These are phyloP conservation scores for Pseudococcus viburni DNA, from an alignment of 2,888 invertebrate species.

Conservation along the genomic window DNA sequence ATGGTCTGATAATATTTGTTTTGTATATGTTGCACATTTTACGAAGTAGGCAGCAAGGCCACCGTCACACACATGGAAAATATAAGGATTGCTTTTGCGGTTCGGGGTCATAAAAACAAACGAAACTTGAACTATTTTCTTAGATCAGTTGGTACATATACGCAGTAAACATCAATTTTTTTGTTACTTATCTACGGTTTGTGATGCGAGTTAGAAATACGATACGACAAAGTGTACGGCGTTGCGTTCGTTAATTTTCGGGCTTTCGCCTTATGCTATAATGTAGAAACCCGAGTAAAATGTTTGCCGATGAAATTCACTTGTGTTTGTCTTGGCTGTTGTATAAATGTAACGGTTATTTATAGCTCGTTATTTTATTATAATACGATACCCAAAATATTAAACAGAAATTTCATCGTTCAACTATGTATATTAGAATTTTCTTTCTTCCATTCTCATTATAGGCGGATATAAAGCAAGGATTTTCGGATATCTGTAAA, in stretches of 20 bases:
- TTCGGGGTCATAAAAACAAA: background rate
- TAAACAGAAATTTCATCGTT: slow-evolving; percentile 10
- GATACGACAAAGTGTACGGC: slow-evolving; percentile 7
- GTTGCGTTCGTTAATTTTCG: slow-evolving; percentile 7
- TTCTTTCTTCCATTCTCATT: background rate
- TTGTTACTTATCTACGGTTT: slow-evolving; percentile 12
- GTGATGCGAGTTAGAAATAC: slow-evolving; percentile 11
- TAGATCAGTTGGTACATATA: slow-evolving; percentile 2
- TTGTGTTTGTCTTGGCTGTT: slow-evolving; percentile 15
- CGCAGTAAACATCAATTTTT: background rate
- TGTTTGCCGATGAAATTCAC: slow-evolving; percentile 30
- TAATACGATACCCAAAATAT: slow-evolving; percentile 14
- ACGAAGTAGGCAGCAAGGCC: background rate
- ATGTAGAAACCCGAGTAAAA: background rate
- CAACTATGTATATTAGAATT: background rate
- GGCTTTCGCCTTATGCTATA: background rate
- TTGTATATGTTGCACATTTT: background rate
- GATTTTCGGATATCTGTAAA: too few relatives aligned
- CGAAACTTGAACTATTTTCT: background rate
- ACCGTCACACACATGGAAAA: background rate
- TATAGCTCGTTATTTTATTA: slow-evolving; percentile 22
- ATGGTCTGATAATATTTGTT: slow-evolving; percentile 5
- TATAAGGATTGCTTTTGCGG: background rate
- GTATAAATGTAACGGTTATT: slow-evolving; percentile 26
- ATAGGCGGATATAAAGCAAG: background rate